These are phyloP conservation scores for Petrophora chlorosata DNA, from an alignment of 2,888 invertebrate species.

Conservation along the genomic window DNA sequence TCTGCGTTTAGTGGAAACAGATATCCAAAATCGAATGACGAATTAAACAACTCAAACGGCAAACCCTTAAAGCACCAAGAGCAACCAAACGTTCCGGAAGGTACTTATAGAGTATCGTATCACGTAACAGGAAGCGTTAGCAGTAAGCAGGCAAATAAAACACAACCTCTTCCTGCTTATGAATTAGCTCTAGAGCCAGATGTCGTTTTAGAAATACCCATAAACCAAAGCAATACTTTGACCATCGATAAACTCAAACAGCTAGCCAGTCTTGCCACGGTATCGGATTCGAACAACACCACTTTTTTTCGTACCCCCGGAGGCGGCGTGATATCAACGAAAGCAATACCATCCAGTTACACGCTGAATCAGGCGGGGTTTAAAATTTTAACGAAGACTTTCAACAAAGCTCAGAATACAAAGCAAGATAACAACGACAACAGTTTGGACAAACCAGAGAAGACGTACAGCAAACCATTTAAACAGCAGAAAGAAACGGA, in stretches of 20 bases:
- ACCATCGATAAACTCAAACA: slow-evolving; percentile 79
- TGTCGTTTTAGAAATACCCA: slow-evolving; percentile 73
- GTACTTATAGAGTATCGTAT: slow-evolving; percentile 76
- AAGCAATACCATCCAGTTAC: slow-evolving; percentile 85
- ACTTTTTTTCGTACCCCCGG: slow-evolving; percentile 77
- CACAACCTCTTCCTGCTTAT: slow-evolving; percentile 70
- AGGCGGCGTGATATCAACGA: slow-evolving; percentile 82
- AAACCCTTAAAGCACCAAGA: slow-evolving; percentile 41
- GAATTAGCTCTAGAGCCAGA: slow-evolving; percentile 75
- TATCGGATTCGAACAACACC: slow-evolving; percentile 78
- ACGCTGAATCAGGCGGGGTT: slow-evolving; percentile 86
- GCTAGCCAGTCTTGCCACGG: slow-evolving; percentile 82
- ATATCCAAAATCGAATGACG: slow-evolving; percentile 68
- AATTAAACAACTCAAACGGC: slow-evolving; percentile 48
- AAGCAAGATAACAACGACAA: slow-evolving; percentile 70
- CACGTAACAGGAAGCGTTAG: slow-evolving; percentile 79
- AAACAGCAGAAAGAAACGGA: slow-evolving; percentile 60
- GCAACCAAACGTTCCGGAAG: slow-evolving; percentile 61
- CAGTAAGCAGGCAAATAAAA: slow-evolving; percentile 77
- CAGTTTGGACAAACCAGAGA: slow-evolving; percentile 66
- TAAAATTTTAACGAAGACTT: slow-evolving; percentile 86
- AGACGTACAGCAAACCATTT: slow-evolving; percentile 59
- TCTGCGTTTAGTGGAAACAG: slow-evolving; percentile 54
- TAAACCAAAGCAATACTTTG: slow-evolving; percentile 66
- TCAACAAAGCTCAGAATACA: slow-evolving; percentile 81